phyloP scores from a whole-genome alignment of 1,140 invertebrate species.

The Eufriesea mexicana region DNA sequence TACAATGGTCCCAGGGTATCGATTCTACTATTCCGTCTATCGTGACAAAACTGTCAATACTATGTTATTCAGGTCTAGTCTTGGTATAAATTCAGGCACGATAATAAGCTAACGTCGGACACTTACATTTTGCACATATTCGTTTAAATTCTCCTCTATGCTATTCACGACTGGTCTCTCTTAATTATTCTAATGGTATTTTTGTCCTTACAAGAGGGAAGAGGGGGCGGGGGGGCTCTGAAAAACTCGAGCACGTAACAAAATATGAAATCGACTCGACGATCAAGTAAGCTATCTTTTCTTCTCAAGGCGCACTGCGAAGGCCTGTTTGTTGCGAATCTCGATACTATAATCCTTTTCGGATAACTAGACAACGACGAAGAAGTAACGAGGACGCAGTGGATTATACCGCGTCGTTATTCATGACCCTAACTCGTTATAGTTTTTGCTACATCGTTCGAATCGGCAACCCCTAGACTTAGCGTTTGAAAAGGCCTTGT shows the following conservation, averaged over 20 bases:
- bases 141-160: neutral
- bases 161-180: slow-evolving; percentile 6
- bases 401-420: neutral
- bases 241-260: slow-evolving; percentile 21
- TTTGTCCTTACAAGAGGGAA: neutral
- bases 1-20: slow-evolving; percentile 42
- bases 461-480: neutral
- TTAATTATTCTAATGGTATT: slow-evolving; percentile 19
- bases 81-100: slow-evolving; percentile 47
- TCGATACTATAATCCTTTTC: neutral
- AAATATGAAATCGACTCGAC: slow-evolving; percentile 18
- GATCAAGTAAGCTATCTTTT: neutral
- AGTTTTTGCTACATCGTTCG: neutral
- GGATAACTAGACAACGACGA: neutral
- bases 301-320: neutral
- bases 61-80: slow-evolving; percentile 17
- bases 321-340: slow-evolving; percentile 21
- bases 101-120: slow-evolving; percentile 29
- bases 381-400: neutral
- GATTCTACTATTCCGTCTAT: slow-evolving; percentile 18
- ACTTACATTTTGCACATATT: neutral
- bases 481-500: neutral
- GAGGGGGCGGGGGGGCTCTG: no score
- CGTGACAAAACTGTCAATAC: slow-evolving; percentile 1
- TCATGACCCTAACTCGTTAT: neutral